These are phyloP conservation scores for Apteryx mantelli DNA, from an alignment of 2,113 vertebrate genomes.

Conservation along the genomic window DNA sequence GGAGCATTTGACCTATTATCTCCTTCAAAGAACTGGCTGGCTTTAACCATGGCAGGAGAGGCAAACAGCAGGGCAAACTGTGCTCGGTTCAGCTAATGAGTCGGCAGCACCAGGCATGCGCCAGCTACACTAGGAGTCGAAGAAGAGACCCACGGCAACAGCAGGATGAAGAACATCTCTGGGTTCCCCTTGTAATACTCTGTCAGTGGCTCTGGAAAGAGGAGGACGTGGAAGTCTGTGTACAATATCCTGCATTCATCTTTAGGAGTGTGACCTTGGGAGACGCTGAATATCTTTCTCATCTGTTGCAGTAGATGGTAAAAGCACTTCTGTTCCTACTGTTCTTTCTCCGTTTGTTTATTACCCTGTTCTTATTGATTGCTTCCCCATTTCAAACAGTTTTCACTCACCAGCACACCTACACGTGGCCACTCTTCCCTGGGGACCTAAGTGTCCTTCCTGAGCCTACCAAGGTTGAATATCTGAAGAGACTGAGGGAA, in stretches of 20 bases:
- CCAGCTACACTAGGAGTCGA: neutral
- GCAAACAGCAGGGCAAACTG: neutral
- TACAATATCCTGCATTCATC: accelerated
- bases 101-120: neutral
- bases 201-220: neutral
- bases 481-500: neutral
- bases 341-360: neutral
- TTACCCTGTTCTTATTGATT: neutral
- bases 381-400: neutral
- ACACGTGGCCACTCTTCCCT: neutral
- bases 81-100: neutral
- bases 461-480: neutral
- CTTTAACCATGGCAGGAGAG: neutral
- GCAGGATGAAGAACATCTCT: neutral
- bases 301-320: accelerated
- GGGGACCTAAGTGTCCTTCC: neutral
- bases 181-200: neutral
- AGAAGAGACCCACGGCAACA: neutral
- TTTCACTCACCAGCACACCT: neutral
- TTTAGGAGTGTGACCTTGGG: neutral
- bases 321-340: neutral
- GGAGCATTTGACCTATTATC: neutral
- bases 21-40: conserved; percentile 29
- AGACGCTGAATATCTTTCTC: neutral
- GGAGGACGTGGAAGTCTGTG: neutral